Percentiles rank a stretch among this genome's conserved stretches.
These are phyloP conservation scores for Brachyrhaphis roseni DNA, from an alignment of 2,797 vertebrate genomes.

Conservation along the genomic window DNA sequence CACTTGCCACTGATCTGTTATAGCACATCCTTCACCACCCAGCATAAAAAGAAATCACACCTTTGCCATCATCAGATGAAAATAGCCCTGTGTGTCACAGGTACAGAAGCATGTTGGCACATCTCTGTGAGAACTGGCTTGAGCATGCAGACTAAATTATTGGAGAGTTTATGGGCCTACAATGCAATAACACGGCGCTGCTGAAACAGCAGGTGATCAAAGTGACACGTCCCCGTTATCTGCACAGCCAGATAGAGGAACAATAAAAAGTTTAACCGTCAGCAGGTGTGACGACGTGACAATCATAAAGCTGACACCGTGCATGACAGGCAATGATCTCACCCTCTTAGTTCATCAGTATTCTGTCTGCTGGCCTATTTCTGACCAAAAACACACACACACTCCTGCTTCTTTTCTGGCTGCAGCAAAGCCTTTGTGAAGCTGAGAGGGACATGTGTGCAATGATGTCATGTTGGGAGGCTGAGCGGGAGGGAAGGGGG, in stretches of 20 bases:
- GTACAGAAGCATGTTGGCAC: slow-evolving; percentile 42
- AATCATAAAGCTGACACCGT: slow-evolving; percentile 36
- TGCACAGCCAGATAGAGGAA: slow-evolving; percentile 35
- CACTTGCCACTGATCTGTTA: slow-evolving; percentile 40
- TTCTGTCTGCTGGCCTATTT: slow-evolving; percentile 55
- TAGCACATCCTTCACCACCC: slow-evolving; percentile 12
- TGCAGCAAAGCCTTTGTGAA: slow-evolving; percentile 72
- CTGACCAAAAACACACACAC: slow-evolving; percentile 46
- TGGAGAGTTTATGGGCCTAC: slow-evolving; percentile 31
- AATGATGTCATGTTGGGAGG: slow-evolving; percentile 78
- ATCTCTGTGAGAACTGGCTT: slow-evolving; percentile 42
- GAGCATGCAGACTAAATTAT: slow-evolving; percentile 30
- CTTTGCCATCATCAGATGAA: slow-evolving; percentile 40
- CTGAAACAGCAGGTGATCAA: slow-evolving; percentile 55
- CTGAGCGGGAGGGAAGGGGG: slow-evolving; percentile 41
- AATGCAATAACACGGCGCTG: slow-evolving; percentile 36
- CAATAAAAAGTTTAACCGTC: slow-evolving; percentile 62
- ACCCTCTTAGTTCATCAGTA: slow-evolving; percentile 59
- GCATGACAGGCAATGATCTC: slow-evolving; percentile 65
- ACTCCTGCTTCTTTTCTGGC: slow-evolving; percentile 45
- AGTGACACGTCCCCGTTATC: slow-evolving; percentile 52
- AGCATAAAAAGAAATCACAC: slow-evolving; percentile 28
- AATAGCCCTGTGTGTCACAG: slow-evolving; percentile 49
- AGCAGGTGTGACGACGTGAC: slow-evolving; percentile 39
- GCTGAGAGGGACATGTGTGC: slow-evolving; percentile 78